Conservation (phyloP, 1,140 invertebrate genomes). For the Phthorimaea operculella region DNA sequence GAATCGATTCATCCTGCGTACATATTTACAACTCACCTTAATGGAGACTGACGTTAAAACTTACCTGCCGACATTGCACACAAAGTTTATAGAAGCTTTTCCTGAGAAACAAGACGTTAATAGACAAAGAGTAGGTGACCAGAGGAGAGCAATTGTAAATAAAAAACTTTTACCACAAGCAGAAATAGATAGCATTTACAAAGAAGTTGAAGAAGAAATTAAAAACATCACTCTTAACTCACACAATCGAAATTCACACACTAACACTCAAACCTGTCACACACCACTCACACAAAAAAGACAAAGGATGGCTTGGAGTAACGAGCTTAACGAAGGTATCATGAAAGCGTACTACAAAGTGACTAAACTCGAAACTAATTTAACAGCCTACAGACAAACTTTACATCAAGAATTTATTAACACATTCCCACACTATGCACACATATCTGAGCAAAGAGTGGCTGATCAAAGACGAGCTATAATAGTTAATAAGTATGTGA, state of each 20-base stretch:
- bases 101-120: not conserved
- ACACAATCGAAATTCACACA: no score
- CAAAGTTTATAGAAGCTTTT: conserved; percentile 3
- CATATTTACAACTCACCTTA: not conserved
- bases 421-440: not conserved
- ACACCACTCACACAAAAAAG: not conserved
- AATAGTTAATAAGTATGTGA: conserved; percentile 2
- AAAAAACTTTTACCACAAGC: not conserved
- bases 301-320: not conserved
- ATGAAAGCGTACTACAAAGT: conserved; percentile 5
- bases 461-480: conserved; percentile 9
- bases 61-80: conserved; percentile 1
- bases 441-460: conserved; percentile 6
- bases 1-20: conserved; percentile 7
- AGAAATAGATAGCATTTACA: conserved; percentile 1
- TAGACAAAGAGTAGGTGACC: conserved; percentile 7
- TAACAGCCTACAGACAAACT: conserved; percentile 4
- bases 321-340: conserved; percentile 5
- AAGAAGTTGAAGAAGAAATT: conserved; percentile 1
- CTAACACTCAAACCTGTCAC: no score
- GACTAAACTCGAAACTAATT: conserved; percentile 1
- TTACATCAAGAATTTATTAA: not conserved
- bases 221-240: not conserved
- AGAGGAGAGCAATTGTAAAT: not conserved
- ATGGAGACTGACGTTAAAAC: not conserved